A percentile compares a stretch with the other conserved stretches of the same genome.
phyloP scores from a whole-genome alignment of 2,113 vertebrate genomes.

The Zootoca vivipara region DNA sequence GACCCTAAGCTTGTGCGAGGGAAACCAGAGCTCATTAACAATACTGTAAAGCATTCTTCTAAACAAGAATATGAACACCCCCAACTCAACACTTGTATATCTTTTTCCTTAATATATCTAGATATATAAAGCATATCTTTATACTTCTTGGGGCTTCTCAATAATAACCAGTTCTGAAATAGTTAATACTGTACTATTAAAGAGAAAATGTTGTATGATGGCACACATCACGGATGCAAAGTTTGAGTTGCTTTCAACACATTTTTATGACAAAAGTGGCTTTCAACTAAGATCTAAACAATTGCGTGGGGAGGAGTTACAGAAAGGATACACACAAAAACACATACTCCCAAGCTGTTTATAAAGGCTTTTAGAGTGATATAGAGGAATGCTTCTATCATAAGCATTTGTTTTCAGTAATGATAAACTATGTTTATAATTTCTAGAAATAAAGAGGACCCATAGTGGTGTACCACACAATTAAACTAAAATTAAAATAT shows the following conservation, averaged over 20 bases:
- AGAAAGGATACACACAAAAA: not conserved
- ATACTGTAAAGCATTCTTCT: not conserved
- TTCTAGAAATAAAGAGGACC: not conserved
- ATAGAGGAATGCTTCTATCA: not conserved
- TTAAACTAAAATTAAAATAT: not conserved
- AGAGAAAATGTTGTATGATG: not conserved
- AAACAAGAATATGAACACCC: not conserved
- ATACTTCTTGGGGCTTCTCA: not conserved
- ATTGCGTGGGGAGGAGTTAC: not conserved
- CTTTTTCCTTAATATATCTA: no score
- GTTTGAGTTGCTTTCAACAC: not conserved
- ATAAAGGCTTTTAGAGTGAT: not conserved
- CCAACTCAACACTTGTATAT: not conserved
- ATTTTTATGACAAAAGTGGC: not conserved
- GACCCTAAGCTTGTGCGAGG: not conserved
- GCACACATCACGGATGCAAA: not conserved
- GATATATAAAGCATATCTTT: not conserved
- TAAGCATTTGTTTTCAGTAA: not conserved
- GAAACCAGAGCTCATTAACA: not conserved
- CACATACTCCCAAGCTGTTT: not conserved
- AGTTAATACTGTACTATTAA: not conserved
- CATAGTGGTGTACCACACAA: not conserved
- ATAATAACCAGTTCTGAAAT: conserved; percentile 1
- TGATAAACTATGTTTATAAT: not conserved
- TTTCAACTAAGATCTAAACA: not conserved